Conservation (phyloP, 2,888 invertebrate genomes). For the Melanotus villosus region DNA sequence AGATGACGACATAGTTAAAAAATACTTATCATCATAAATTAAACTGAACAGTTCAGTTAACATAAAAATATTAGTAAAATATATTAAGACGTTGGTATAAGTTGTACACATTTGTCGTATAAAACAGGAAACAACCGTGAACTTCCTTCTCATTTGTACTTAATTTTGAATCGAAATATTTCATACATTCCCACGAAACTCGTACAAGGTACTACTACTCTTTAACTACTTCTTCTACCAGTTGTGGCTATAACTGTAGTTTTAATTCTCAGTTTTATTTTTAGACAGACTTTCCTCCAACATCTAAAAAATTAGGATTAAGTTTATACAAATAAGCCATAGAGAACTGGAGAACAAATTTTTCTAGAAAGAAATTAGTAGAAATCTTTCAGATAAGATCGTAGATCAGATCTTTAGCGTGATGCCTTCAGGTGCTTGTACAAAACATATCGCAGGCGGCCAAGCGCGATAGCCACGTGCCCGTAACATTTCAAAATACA, state of each 20-base stretch:
- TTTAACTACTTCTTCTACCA: constrained; percentile 8
- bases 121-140: constrained; percentile 18
- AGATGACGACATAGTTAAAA: too few relatives aligned
- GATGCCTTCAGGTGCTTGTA: constrained; percentile 58
- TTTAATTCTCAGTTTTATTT: neutral
- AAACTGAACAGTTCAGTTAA: too few relatives aligned
- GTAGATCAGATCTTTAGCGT: constrained; percentile 59
- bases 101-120: constrained; percentile 11
- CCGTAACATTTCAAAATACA: constrained; percentile 55
- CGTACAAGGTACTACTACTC: neutral
- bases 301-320: neutral
- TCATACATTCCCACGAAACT: constrained; percentile 26
- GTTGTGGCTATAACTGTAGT: constrained; percentile 10
- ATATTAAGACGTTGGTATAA: too few relatives aligned
- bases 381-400: constrained; percentile 56
- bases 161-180: constrained; percentile 25
- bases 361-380: constrained; percentile 32
- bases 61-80: too few relatives aligned
- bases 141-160: constrained; percentile 8
- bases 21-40: too few relatives aligned
- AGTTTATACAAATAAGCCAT: neutral
- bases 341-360: neutral
- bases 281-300: neutral
- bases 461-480: constrained; percentile 61
- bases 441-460: constrained; percentile 59